Percentiles rank a stretch among this genome's conserved stretches.
Conservation (phyloP, 30 jellyfish, hydroid and myxozoan genomes). For the Pseudorhiza aurosa region DNA sequence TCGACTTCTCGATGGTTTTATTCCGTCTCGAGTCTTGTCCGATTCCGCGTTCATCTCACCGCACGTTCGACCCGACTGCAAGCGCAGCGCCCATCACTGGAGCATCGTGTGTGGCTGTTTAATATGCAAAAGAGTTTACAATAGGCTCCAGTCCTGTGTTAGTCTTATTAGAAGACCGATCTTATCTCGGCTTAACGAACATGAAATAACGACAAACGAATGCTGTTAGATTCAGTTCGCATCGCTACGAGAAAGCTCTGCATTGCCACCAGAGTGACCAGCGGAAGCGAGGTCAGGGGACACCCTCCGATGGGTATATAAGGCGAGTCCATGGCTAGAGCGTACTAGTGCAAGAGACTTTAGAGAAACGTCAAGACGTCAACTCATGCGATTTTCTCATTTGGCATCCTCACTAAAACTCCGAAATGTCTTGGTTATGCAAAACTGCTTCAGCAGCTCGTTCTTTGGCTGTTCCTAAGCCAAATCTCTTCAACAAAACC, state of each 20-base stretch:
- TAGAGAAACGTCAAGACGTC: too few relatives aligned
- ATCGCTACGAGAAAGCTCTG: neutral
- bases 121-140: slow-evolving; percentile 36
- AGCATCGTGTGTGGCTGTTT: slow-evolving; percentile 58
- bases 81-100: neutral
- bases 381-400: too few relatives aligned
- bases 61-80: neutral
- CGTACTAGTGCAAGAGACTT: too few relatives aligned
- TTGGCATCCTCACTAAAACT: neutral
- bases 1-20: too few relatives aligned
- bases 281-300: slow-evolving; percentile 11
- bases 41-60: neutral
- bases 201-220: slow-evolving; percentile 24
- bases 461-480: neutral
- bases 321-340: too few relatives aligned
- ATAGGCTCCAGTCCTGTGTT: slow-evolving; percentile 58
- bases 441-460: neutral
- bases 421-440: neutral
- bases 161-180: slow-evolving; percentile 63
- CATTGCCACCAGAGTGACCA: neutral
- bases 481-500: neutral
- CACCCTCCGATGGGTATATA: neutral
- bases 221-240: neutral
- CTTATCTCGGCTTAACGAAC: slow-evolving; percentile 60
- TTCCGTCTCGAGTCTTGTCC: too few relatives aligned